These are phyloP conservation scores for Saccopteryx leptura DNA, from an alignment of 2,113 vertebrate species.

Conservation along the genomic window DNA sequence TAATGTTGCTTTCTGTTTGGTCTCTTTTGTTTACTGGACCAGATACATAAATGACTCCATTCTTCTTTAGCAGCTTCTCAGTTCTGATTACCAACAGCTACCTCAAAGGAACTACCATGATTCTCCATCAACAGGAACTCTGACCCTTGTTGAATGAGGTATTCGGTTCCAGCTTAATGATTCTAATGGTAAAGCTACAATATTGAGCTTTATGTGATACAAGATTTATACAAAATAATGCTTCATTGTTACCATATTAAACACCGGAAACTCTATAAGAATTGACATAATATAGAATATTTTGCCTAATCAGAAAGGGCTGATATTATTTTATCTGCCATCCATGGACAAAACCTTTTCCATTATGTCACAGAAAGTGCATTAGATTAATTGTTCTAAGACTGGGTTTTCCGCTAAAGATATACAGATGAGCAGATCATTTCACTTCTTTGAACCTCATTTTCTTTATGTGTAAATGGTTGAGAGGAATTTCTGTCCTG, in stretches of 20 bases:
- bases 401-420: background rate
- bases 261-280: background rate
- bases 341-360: background rate
- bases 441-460: background rate
- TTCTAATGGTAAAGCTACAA: constrained; percentile 10
- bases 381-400: background rate
- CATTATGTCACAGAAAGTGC: background rate
- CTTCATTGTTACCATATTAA: background rate
- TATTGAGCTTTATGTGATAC: background rate
- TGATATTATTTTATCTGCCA: constrained; percentile 1
- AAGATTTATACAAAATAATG: background rate
- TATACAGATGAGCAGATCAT: background rate
- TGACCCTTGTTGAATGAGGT: background rate
- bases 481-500: background rate
- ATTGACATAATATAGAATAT: background rate
- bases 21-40: background rate
- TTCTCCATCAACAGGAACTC: background rate
- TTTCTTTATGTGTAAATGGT: constrained; percentile 29
- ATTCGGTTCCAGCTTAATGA: background rate
- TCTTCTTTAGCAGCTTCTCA: background rate
- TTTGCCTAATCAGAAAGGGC: background rate
- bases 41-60: background rate
- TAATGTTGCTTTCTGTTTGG: background rate
- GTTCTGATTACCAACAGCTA: background rate
- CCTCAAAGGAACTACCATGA: background rate